Conservation (phyloP, 2,797 vertebrate species). For the Acipenser oxyrinchus region DNA sequence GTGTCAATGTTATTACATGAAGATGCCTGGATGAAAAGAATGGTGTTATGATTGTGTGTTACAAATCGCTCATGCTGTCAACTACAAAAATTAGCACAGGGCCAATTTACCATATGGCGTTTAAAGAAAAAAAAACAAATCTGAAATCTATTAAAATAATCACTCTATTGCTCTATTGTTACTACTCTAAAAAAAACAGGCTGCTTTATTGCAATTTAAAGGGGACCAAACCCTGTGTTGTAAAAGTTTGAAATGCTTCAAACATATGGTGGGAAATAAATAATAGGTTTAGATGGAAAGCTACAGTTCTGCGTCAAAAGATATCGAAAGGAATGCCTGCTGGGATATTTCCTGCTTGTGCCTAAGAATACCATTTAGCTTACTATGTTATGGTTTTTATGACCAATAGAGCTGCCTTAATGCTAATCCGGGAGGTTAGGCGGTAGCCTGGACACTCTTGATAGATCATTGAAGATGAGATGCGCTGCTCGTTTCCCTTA, state of each 20-base stretch:
- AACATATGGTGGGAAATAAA: slow-evolving; percentile 6
- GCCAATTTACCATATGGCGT: not conserved
- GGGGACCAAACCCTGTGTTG: slow-evolving; percentile 4
- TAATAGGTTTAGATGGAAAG: slow-evolving; percentile 28
- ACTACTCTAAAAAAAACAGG: not conserved
- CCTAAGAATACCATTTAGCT: slow-evolving; percentile 21
- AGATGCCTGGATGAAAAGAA: slow-evolving; percentile 5
- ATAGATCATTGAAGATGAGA: no score
- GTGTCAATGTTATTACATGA: not conserved
- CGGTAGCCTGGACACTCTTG: no score
- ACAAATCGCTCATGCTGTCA: slow-evolving; percentile 1
- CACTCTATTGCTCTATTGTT: not conserved
- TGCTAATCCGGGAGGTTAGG: no score
- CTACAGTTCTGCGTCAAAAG: slow-evolving; percentile 43
- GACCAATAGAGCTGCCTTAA: no score
- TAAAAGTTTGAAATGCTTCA: not conserved
- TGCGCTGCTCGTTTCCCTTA: slow-evolving; percentile 44
- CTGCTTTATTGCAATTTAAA: not conserved
- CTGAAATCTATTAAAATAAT: not conserved
- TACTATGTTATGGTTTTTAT: no score
- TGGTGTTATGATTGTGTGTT: not conserved
- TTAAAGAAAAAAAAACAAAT: not conserved
- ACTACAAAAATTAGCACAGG: not conserved
- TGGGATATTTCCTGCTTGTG: slow-evolving; percentile 44
- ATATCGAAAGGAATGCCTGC: slow-evolving; percentile 48